phyloP scores from a whole-genome alignment of 2,113 vertebrate species.

The Anhinga rufa region DNA sequence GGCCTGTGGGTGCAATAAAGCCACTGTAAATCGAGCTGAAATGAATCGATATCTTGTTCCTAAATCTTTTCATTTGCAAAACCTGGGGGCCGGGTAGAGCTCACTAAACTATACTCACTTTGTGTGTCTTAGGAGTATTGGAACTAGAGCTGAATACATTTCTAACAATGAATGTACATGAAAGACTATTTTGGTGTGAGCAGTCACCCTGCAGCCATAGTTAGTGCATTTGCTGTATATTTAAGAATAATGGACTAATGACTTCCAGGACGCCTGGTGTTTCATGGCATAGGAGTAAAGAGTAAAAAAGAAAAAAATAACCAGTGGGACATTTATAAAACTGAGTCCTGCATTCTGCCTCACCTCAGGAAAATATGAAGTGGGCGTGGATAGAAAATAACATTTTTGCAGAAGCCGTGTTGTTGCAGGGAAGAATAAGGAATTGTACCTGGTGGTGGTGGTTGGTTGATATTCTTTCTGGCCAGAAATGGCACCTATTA shows the following conservation, averaged over 20 bases:
- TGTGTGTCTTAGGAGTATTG: not conserved
- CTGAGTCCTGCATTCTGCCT: not conserved
- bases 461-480: not conserved
- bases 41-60: not conserved
- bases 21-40: not conserved
- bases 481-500: not conserved
- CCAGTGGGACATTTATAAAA: not conserved
- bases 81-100: not conserved
- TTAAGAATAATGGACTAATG: not conserved
- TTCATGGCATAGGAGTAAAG: not conserved
- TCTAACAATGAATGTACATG: not conserved
- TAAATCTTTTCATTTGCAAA: not conserved
- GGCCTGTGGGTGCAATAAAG: not conserved
- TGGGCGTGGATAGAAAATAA: not conserved
- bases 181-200: not conserved
- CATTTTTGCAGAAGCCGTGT: not conserved
- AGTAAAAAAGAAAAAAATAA: not conserved
- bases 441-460: not conserved
- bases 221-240: not conserved
- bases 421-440: not conserved
- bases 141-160: not conserved
- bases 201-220: not conserved
- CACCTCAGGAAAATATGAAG: not conserved
- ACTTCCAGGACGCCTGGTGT: not conserved
- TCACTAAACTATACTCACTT: not conserved